Base-by-base conservation (phyloP, 2,888 invertebrate genomes). In the Entomobrya proxima region DNA sequence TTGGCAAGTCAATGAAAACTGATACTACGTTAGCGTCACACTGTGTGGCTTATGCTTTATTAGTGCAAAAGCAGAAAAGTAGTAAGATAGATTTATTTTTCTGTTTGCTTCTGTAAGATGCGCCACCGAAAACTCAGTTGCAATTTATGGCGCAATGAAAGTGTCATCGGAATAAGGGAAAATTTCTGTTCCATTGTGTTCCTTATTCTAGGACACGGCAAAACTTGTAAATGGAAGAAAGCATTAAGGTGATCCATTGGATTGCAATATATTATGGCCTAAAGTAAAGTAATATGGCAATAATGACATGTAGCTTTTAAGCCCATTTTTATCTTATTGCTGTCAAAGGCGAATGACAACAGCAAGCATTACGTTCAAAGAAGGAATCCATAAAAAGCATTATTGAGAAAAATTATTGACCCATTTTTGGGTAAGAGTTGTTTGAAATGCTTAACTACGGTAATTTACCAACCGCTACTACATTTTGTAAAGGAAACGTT, bases 141-240 rank as follows among this genome's bases (percentile, higher is more conserved):
- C 15, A 58, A 78, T 37, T 78, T 78, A 78, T 78, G 21, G 77
- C 18, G 61, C 77, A 30, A 78, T 78, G 77, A 78, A 78, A 78
- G 64, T 78, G 77, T 78, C 77, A 32, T 32, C 32, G 15, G 6
- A 55, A 24, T 3, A 55, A 55, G 27, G 27, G 15, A 55, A 55
- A 5, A 50, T 50, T 55, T 27, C 9, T 55, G 55, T 27, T 55
- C n/a, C n/a, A n/a, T n/a, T n/a, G n/a, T n/a, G n/a, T 24, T 55
- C 11, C 27, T 21, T 27, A 24, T 55, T 52, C 15, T 15, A 3
- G n/a, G n/a, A n/a, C n/a, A n/a, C n/a, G n/a, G n/a, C n/a, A n/a
- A n/a, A n/a, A n/a, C n/a, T n/a, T n/a, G n/a, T n/a, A n/a, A n/a
- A n/a, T n/a, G n/a, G n/a, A n/a, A n/a, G n/a, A n/a, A n/a, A n/a